These are phyloP conservation scores for Smittia sp. DNA, from an alignment of 2,888 invertebrate species.

Conservation along the genomic window DNA sequence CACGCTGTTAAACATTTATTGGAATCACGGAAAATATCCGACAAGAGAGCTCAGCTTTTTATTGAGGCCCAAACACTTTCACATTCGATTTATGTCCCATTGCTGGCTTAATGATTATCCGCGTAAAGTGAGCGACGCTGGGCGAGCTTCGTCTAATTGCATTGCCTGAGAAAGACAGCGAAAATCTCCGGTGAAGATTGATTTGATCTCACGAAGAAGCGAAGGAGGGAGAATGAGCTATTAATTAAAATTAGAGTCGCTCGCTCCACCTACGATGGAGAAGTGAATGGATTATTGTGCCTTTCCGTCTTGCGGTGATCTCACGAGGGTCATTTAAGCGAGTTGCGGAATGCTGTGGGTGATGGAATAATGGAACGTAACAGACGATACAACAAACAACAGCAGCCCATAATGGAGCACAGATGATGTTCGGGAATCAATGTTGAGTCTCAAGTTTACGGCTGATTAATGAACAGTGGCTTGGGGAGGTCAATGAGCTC, in stretches of 20 bases:
- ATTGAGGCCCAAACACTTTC: slow-evolving; percentile 23
- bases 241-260: slow-evolving; percentile 14
- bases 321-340: background rate
- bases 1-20: background rate
- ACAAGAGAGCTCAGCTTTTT: background rate
- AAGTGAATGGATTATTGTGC: background rate
- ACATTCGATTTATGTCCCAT: slow-evolving; percentile 16
- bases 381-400: background rate
- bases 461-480: background rate
- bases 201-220: background rate
- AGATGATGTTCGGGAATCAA: background rate
- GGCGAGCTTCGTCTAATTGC: background rate
- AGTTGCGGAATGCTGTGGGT: background rate
- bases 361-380: background rate
- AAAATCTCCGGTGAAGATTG: slow-evolving; percentile 11
- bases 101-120: background rate
- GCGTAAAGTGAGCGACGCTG: background rate
- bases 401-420: background rate
- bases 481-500: slow-evolving; percentile 9
- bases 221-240: background rate
- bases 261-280: background rate
- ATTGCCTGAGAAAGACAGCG: background rate
- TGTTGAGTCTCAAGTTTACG: background rate
- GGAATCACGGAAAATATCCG: slow-evolving; percentile 2
- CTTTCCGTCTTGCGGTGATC: background rate